phyloP scores from a whole-genome alignment of 2,113 vertebrate species.

The Neopipo cinnamomea region DNA sequence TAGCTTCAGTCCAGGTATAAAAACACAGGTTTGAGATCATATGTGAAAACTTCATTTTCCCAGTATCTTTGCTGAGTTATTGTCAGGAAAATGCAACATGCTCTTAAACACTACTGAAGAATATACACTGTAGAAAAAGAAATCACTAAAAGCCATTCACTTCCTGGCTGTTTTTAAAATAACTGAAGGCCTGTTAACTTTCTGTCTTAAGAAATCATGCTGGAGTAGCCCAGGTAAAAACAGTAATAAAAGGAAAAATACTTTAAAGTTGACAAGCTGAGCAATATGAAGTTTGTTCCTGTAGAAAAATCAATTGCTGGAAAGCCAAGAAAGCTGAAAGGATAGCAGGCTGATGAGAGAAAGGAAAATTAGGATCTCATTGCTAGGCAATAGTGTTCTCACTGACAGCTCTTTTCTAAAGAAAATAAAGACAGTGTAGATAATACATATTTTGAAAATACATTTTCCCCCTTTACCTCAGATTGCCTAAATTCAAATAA shows the following conservation, averaged over 20 bases:
- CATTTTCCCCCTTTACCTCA: background rate
- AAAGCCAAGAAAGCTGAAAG: slow-evolving; percentile 12
- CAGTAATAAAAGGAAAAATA: background rate
- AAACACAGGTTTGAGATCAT: background rate
- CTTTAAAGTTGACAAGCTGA: background rate
- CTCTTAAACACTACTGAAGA: background rate
- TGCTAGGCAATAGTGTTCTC: background rate
- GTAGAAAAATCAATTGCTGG: slow-evolving; percentile 9
- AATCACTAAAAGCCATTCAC: background rate
- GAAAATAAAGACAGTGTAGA: background rate
- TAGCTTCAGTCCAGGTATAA: no score
- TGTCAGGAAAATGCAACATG: background rate
- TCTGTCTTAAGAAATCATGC: background rate
- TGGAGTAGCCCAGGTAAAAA: background rate
- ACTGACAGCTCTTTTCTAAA: background rate
- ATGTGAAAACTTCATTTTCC: background rate
- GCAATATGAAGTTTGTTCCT: background rate
- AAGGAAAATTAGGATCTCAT: background rate
- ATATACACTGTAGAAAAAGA: background rate
- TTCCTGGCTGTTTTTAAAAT: background rate
- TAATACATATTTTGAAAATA: background rate
- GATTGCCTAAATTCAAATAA: background rate
- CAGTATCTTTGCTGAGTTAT: background rate
- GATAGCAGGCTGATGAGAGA: background rate
- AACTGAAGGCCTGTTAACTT: background rate